Percentiles rank a stretch among this genome's conserved stretches.
These are phyloP conservation scores for Vulpes vulpes DNA, from an alignment of 2,113 vertebrate genomes.

Conservation along the genomic window DNA sequence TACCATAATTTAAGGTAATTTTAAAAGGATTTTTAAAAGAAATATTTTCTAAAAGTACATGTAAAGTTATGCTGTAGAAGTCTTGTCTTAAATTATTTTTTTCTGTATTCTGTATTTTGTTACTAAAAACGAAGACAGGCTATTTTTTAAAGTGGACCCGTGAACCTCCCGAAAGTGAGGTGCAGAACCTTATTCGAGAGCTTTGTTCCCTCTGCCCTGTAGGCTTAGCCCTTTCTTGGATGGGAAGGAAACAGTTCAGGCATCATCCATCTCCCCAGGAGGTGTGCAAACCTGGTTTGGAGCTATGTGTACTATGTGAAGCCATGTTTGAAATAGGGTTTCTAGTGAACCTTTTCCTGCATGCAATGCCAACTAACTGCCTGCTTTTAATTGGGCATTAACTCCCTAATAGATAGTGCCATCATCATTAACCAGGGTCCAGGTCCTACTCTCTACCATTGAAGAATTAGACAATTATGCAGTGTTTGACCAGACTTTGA, in stretches of 20 bases:
- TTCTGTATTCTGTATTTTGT: constrained; percentile 1
- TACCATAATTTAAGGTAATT: neutral
- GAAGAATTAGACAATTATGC: neutral
- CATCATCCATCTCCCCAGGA: neutral
- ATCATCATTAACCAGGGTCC: neutral
- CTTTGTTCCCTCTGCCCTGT: neutral
- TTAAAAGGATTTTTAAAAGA: neutral
- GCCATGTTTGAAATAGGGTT: constrained; percentile 34
- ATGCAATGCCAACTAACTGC: neutral
- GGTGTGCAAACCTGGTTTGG: neutral
- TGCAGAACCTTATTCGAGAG: neutral
- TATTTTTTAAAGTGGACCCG: neutral
- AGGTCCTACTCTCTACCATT: neutral
- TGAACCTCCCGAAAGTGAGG: neutral
- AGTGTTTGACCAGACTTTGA: neutral
- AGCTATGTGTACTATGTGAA: neutral
- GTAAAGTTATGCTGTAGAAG: constrained; percentile 6
- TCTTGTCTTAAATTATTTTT: neutral
- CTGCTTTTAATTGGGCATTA: constrained; percentile 38
- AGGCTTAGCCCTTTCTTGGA: neutral
- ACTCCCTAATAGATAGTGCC: neutral
- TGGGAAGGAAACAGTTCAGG: neutral
- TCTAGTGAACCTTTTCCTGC: constrained; percentile 5
- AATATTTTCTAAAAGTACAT: neutral
- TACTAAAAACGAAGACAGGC: neutral